Evolutionary conservation across 1,140 invertebrate species (phyloP), one percentile per base, ranked within the genome.

Genomic region (Tribolium castaneum): DNA sequence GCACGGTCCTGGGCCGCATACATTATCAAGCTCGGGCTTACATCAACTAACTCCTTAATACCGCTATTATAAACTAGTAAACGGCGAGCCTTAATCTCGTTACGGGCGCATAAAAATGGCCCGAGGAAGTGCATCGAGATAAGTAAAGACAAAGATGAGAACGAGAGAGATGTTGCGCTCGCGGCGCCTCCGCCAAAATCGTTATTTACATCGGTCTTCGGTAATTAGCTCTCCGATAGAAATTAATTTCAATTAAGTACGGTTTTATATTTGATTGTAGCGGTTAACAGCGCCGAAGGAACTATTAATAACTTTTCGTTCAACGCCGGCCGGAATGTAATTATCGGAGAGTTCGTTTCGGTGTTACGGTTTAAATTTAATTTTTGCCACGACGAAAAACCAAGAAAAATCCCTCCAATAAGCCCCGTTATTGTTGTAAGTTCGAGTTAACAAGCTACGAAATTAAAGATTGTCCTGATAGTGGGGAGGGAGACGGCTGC

Each of bases 401-500:
- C 59, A 78, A 82, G 79, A 78, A 82, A 79, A 81, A 81, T 75
- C 75, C 76, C 80, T 75, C 79, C 80, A 80, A 81, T 82, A 82
- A 78, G 39, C 81, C 70, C 70, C 54, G 77, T 82, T 82, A 81
- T 82, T 82, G 81, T 82, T 82, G 80, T 81, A 82, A 82, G 73
- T 82, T 81, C 77, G 81, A 82, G 81, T 82, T 82, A 81, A 82
- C 81, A 82, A 82, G 80, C 77, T 82, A 80, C 80, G 81, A 82
- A 82, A 82, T 82, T 82, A 82, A 82, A 82, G 81, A 82, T 82
- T 78, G 81, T 78, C 66, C 75, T 72, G 81, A 82, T 82, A 82
- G 80, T 78, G 66, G 76, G 50, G 70, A 51, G 49, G 5, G 62
- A 81, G 49, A 80, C 50, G 14, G 59, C 49, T 62, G 54, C n/a